These are phyloP conservation scores for Rhinichthys osculus DNA, from an alignment of 2,797 vertebrate genomes.

Conservation along the genomic window DNA sequence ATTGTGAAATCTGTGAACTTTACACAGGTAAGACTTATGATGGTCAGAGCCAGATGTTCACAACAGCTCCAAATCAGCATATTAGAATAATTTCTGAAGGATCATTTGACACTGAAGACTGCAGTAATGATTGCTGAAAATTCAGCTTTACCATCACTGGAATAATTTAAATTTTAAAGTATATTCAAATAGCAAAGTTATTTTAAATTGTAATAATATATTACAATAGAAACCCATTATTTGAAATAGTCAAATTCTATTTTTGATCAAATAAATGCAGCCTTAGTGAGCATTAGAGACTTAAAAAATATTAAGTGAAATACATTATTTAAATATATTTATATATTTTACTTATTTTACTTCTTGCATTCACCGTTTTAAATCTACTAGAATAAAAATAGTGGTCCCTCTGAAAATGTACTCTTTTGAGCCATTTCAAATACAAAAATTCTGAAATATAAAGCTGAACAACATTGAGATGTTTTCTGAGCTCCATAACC, in stretches of 20 bases:
- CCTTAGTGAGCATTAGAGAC: background rate
- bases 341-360: background rate
- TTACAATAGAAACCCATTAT: background rate
- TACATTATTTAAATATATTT: background rate
- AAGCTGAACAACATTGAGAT: background rate
- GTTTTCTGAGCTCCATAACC: background rate
- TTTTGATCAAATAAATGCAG: background rate
- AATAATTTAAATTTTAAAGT: background rate
- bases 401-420: background rate
- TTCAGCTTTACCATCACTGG: background rate
- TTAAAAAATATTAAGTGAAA: no score
- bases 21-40: constrained; percentile 84
- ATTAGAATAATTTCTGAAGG: background rate
- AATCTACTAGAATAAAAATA: background rate
- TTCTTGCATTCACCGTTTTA: background rate
- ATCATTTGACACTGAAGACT: background rate
- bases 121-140: background rate
- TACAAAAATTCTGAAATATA: background rate
- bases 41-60: background rate
- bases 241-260: background rate
- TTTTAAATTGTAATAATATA: background rate
- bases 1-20: constrained; percentile 97
- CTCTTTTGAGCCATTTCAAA: background rate
- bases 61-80: background rate
- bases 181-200: background rate